Evolutionary conservation across 2,113 vertebrate genomes (phyloP).

Genomic region (Myodes glareolus): DNA sequence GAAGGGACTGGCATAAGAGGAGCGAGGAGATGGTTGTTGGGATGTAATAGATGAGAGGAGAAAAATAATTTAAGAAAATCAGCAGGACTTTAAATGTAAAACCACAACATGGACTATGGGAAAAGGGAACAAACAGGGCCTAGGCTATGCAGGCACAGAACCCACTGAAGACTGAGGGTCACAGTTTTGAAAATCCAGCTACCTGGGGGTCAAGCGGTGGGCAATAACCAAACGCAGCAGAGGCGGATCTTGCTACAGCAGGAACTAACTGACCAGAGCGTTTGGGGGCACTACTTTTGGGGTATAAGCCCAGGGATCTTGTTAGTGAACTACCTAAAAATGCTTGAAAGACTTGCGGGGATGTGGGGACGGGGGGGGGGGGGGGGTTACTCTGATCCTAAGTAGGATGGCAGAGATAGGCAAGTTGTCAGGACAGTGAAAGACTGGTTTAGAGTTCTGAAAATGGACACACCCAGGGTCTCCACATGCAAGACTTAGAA

Average conservation of each 20-base stretch:
- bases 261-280: neutral
- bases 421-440: neutral
- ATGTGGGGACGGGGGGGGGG: neutral
- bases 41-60: neutral
- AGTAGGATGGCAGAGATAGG: neutral
- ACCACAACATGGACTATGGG: neutral
- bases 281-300: neutral
- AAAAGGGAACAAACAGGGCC: neutral
- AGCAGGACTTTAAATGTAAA: constrained; percentile 8
- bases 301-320: neutral
- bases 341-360: neutral
- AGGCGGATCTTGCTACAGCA: neutral
- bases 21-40: neutral
- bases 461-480: neutral
- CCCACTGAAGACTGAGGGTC: neutral
- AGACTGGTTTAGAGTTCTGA: constrained; percentile 13
- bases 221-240: neutral
- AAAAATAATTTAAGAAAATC: neutral
- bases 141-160: neutral
- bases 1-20: too few relatives aligned
- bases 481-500: neutral
- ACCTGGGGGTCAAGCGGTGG: neutral
- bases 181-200: neutral
- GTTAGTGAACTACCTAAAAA: neutral
- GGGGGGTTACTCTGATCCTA: neutral